phyloP scores from a whole-genome alignment of 2,888 invertebrate genomes.

The Cantharis lateralis region DNA sequence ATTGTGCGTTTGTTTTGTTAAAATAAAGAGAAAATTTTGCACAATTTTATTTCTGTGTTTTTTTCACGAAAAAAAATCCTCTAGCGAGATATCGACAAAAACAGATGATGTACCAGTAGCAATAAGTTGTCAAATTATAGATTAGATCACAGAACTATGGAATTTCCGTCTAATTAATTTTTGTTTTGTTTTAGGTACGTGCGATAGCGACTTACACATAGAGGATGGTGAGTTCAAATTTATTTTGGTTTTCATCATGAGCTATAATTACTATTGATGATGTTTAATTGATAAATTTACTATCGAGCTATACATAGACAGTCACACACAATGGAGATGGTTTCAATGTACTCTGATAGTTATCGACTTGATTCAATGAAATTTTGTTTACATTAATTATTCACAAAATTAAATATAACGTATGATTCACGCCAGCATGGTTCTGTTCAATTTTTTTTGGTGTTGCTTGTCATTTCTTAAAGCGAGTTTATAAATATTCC shows the following conservation, averaged over 20 bases:
- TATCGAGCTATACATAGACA: background rate
- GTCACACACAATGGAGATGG: background rate
- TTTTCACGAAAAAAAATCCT: background rate
- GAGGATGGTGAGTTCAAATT: conserved; percentile 39
- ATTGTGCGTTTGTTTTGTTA: no score
- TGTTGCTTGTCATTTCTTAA: background rate
- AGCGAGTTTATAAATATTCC: background rate
- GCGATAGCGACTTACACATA: conserved; percentile 39
- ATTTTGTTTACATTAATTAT: background rate
- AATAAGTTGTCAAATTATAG: no score
- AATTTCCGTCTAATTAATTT: background rate
- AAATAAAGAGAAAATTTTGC: background rate
- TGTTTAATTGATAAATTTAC: background rate
- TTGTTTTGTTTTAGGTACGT: conserved; percentile 47
- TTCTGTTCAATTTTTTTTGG: background rate
- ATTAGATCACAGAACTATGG: no score
- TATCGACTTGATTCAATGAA: background rate
- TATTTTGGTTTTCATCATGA: background rate
- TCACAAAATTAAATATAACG: background rate
- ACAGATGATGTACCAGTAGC: no score
- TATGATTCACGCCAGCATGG: background rate
- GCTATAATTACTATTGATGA: background rate
- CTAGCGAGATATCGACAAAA: background rate
- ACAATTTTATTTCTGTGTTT: background rate
- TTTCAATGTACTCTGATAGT: background rate